Base-by-base conservation (phyloP, 2,888 invertebrate species). In the Troglohyphantes excavatus region DNA sequence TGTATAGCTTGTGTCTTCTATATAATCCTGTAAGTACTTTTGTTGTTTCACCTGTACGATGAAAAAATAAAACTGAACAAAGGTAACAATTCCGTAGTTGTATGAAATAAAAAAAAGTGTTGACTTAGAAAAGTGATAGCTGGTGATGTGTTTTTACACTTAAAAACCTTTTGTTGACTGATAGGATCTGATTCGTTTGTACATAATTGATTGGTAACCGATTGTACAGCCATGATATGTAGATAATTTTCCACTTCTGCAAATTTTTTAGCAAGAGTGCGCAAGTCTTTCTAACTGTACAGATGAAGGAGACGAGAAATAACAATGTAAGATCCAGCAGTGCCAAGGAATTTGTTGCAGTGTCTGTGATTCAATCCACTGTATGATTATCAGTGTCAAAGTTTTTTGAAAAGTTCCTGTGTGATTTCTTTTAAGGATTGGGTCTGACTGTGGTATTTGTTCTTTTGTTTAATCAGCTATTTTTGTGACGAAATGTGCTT, bases 331-430 rank as follows among this genome's bases (percentile, higher is more conserved):
- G 82, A 88, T 82, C 88, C 82, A 89, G 82, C 88, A 76, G 88
- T 89, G 88, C 88, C 88, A 89, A 89, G 82, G 88, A 75, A 82
- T 73, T 63, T 81, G 87, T 88, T 81, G 87, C 87, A 88, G 87
- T 81, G 82, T 82, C 88, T 89, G 88, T 89, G 88, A 89, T 89
- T 82, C 68, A 82, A 13, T 82, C 82, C 88, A 83, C 76, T 82
- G 75, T 89, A 82, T 82, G 76, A 82, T 89, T 89, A 73, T 82
- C 76, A 82, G 82, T 82, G 82, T 82, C 82, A 82, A 88, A 89
- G 88, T 89, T 82, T 76, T 72, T 89, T 76, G 76, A 82, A 89
- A 88, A 89, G 88, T 89, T 89, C 88, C 88, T 89, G 88, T 89
- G 82, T 89, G 88, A 59, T 82, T 89, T 86, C 68, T 73, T 81